phyloP scores from a whole-genome alignment of 2,888 invertebrate species.

The Autographa gamma region DNA sequence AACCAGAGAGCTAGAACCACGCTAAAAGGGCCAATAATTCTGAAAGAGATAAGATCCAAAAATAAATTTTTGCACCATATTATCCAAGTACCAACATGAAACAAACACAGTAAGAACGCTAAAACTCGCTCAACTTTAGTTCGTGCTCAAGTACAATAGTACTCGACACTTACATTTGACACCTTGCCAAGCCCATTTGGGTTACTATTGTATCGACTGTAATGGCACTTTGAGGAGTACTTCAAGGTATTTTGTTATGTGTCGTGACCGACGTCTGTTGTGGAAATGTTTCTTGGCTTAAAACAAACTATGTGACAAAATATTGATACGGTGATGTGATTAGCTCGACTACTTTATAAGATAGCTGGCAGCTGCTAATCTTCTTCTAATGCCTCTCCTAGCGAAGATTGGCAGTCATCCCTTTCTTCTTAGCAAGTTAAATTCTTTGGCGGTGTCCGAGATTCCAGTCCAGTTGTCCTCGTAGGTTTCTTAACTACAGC shows the following conservation, averaged over 20 bases:
- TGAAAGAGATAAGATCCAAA: not conserved
- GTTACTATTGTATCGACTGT: slow-evolving; percentile 50
- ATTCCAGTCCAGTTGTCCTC: too few species aligned
- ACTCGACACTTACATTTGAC: slow-evolving; percentile 52
- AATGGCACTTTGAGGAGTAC: slow-evolving; percentile 39
- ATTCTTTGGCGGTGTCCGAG: too few species aligned
- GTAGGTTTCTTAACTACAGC: too few species aligned
- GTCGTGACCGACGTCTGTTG: not conserved
- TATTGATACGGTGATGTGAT: too few species aligned
- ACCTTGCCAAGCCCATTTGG: slow-evolving; percentile 49
- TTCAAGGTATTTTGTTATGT: slow-evolving; percentile 20
- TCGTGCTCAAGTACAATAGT: slow-evolving; percentile 23
- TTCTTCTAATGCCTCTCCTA: too few species aligned
- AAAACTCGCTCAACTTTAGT: slow-evolving; percentile 5
- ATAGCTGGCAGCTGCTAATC: too few species aligned
- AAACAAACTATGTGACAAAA: too few species aligned
- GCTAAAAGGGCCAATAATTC: too few species aligned
- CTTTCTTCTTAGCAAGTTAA: too few species aligned
- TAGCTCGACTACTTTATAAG: too few species aligned
- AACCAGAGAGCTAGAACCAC: too few species aligned
- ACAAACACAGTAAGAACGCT: not conserved
- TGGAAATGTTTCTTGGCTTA: not conserved
- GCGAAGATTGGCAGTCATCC: too few species aligned
- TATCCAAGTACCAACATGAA: not conserved
- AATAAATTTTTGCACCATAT: not conserved